Evolutionary conservation across 23 tunicate genomes (phyloP).

Genomic region (Ascidia mentula): DNA sequence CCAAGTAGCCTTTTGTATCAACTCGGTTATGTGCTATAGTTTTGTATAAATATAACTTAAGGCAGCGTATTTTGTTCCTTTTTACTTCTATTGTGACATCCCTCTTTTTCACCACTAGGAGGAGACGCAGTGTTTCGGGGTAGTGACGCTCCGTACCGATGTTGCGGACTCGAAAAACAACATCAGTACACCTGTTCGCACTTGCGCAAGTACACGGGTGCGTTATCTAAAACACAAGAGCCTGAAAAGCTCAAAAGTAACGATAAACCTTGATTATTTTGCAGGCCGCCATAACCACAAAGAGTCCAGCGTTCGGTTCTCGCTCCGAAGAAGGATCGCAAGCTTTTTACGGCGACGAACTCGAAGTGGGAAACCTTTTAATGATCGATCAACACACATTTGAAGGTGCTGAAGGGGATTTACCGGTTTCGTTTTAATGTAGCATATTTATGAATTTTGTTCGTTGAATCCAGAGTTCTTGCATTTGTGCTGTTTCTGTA

Average conservation of each 20-base stretch:
- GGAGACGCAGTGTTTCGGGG: conserved; percentile 77
- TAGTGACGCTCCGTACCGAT: conserved; percentile 55
- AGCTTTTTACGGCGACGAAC: conserved; percentile 51
- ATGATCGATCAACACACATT: conserved; percentile 95
- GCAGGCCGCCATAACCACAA: conserved; percentile 38
- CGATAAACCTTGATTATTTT: too few relatives aligned
- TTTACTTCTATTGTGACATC: too few relatives aligned
- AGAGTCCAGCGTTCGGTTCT: conserved; percentile 28
- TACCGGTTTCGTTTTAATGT: too few relatives aligned
- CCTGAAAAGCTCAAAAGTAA: too few relatives aligned
- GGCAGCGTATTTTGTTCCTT: too few relatives aligned
- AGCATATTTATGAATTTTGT: too few relatives aligned
- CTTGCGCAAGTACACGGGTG: conserved; percentile 72
- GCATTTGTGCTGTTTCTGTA: too few relatives aligned
- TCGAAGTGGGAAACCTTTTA: conserved; percentile 58
- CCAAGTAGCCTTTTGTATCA: neutral
- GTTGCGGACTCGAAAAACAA: conserved; percentile 20
- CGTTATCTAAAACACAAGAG: neutral
- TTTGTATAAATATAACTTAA: too few relatives aligned
- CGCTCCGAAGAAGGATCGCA: conserved; percentile 20
- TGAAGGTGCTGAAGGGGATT: too few relatives aligned
- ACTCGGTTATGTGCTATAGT: too few relatives aligned
- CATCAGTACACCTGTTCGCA: conserved; percentile 6
- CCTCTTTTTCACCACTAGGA: conserved; percentile 23
- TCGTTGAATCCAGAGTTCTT: too few relatives aligned